Percentiles rank a stretch among this genome's conserved stretches.
These are phyloP conservation scores for Plutella xylostella DNA, from an alignment of 2,888 invertebrate species.

Conservation along the genomic window DNA sequence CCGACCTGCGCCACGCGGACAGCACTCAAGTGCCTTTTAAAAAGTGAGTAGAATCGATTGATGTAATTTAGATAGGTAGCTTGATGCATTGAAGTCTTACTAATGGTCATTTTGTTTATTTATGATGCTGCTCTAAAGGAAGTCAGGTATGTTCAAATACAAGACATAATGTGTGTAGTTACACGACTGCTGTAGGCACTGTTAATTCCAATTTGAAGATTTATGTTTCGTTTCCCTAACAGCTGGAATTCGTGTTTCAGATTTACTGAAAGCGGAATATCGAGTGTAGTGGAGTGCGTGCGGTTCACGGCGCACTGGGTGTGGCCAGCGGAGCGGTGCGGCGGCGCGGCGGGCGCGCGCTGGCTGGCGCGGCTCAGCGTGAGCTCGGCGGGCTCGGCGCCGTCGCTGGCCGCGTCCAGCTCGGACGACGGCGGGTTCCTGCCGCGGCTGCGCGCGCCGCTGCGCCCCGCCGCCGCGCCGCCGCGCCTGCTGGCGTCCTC, in stretches of 20 bases:
- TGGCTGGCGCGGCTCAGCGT: constrained; percentile 19
- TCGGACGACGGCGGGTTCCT: constrained; percentile 90
- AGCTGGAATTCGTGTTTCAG: constrained; percentile 48
- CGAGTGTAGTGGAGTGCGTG: constrained; percentile 83
- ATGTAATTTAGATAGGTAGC: neutral
- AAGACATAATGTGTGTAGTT: constrained; percentile 11
- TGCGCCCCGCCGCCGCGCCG: constrained; percentile 74
- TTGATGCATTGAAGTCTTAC: neutral
- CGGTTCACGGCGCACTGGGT: constrained; percentile 76
- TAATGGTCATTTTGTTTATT: constrained; percentile 13
- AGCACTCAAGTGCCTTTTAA: constrained; percentile 98
- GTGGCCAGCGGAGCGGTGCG: constrained; percentile 79
- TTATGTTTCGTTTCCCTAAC: no score
- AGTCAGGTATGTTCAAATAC: constrained; percentile 47
- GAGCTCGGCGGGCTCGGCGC: constrained; percentile 24
- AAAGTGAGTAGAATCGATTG: constrained; percentile 79
- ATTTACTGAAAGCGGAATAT: constrained; percentile 95
- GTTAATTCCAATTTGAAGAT: neutral
- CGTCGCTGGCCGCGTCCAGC: constrained; percentile 60
- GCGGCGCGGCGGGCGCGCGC: constrained; percentile 25
- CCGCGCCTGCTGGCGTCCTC: constrained; percentile 58
- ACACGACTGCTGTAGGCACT: neutral
- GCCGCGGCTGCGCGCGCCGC: constrained; percentile 62
- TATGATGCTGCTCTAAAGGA: constrained; percentile 39
- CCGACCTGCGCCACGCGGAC: constrained; percentile 92